A percentile compares a stretch with the other conserved stretches of the same genome.
Conservation (phyloP, 2,797 vertebrate species). For the Paedocypris micromegethes region DNA sequence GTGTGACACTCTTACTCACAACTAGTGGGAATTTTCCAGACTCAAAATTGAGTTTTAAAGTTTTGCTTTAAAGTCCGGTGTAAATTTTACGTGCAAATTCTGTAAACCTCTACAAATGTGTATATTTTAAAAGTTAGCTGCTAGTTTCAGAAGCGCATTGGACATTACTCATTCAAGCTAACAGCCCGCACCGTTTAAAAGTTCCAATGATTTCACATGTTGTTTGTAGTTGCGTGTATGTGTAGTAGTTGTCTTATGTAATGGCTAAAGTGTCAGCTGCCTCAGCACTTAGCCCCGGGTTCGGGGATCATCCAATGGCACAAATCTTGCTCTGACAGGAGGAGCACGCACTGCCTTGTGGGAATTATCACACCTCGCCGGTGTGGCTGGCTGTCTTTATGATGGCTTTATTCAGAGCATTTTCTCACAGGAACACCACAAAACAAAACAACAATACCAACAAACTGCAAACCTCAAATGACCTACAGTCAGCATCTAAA, state of each 20-base stretch:
- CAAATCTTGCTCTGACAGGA: slow-evolving; percentile 29
- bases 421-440: slow-evolving; percentile 9
- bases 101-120: no score
- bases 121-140: no score
- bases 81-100: no score
- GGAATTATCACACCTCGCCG: slow-evolving; percentile 32
- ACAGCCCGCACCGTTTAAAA: slow-evolving; percentile 6
- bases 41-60: no score
- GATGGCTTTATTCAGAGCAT: slow-evolving; percentile 27
- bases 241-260: slow-evolving; percentile 25
- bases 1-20: no score
- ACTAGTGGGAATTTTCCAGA: no score
- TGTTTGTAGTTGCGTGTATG: slow-evolving; percentile 17
- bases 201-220: slow-evolving; percentile 15
- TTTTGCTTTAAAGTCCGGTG: no score
- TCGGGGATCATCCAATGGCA: slow-evolving; percentile 15
- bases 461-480: slow-evolving; percentile 14
- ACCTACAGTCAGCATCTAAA: slow-evolving; percentile 31
- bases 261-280: slow-evolving; percentile 27
- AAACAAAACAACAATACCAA: neutral
- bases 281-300: slow-evolving; percentile 32
- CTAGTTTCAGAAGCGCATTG: neutral
- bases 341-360: slow-evolving; percentile 11
- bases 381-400: slow-evolving; percentile 17
- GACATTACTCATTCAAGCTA: slow-evolving; percentile 20